Evolutionary conservation across 2,888 invertebrate genomes (phyloP), one percentile per base, ranked within the genome.

Genomic region (Drosophila kuntzei): DNA sequence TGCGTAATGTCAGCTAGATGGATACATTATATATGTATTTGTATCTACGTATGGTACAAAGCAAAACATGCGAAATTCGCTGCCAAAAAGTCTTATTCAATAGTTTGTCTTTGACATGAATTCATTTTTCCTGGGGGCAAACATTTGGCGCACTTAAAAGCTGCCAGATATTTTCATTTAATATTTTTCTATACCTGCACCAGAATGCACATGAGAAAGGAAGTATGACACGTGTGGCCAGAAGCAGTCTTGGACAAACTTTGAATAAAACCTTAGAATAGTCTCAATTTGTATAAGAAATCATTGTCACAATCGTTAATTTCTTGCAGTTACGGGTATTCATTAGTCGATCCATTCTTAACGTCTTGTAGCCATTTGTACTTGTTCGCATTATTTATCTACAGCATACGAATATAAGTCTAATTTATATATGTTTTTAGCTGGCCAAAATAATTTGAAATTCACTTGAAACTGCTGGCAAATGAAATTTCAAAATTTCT

Each of bases 81-180:
- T 83, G 83, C 82, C 89, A 89, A 84, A 84, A 89, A 87, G 66
- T 85, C 76, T 76, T 85, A 80, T 85, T 87, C 86, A 85, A 87
- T 87, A 81, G 84, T 81, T 79, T 87, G 74, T 85, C 87, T 85
- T 87, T 89, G 84, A 85, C 89, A 89, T 87, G 82, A 89, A 87
- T 85, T 85, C 84, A 85, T 89, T 85, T 85, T 84, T 84, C 85
- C 68, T 84, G 36, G 53, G 62, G 47, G 67, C 82, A 65, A 75
- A 59, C 55, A 47, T 46, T 69, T 75, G 76, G 79, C 79, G 79
- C 82, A 87, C 88, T 87, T 82, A 79, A 82, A 87, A 85, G 58
- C 71, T 76, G 63, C 54, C 68, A 67, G 50, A 69, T 81, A 69
- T 84, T 73, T 64, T 59, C 53, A 74, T 79, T 79, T 81, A 58